phyloP scores from a whole-genome alignment of 1,140 invertebrate species.

The Drepana arcuata region DNA sequence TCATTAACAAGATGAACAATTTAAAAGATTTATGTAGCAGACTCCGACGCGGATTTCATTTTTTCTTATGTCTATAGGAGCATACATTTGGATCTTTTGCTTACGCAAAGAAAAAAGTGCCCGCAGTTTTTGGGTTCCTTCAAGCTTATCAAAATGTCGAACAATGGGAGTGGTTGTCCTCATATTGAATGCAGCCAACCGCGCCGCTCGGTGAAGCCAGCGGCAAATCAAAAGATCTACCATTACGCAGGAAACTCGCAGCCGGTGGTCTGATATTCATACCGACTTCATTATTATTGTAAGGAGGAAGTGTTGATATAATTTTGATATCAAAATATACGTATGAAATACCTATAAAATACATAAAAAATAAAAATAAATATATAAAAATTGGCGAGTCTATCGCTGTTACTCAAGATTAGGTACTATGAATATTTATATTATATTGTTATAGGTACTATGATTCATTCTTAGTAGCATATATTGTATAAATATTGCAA shows the following conservation, averaged over 20 bases:
- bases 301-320: no score
- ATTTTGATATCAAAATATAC: no score
- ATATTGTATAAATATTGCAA: no score
- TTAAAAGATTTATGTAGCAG: not conserved
- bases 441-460: no score
- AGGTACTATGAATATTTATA: no score
- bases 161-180: constrained; percentile 23
- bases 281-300: no score
- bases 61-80: not conserved
- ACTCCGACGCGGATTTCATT: not conserved
- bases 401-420: no score
- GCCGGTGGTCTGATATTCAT: constrained; percentile 39
- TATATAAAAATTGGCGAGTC: no score
- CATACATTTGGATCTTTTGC: not conserved
- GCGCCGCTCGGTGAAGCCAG: constrained; percentile 22
- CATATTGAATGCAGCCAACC: constrained; percentile 47
- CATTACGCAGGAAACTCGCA: constrained; percentile 26
- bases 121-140: constrained; percentile 4
- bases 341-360: no score
- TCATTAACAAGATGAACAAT: not conserved
- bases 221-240: constrained; percentile 42
- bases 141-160: constrained; percentile 21
- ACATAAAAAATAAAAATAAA: no score
- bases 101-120: not conserved
- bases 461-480: no score